phyloP scores from a whole-genome alignment of 1,140 invertebrate species.

The Nasonia longicornis region DNA sequence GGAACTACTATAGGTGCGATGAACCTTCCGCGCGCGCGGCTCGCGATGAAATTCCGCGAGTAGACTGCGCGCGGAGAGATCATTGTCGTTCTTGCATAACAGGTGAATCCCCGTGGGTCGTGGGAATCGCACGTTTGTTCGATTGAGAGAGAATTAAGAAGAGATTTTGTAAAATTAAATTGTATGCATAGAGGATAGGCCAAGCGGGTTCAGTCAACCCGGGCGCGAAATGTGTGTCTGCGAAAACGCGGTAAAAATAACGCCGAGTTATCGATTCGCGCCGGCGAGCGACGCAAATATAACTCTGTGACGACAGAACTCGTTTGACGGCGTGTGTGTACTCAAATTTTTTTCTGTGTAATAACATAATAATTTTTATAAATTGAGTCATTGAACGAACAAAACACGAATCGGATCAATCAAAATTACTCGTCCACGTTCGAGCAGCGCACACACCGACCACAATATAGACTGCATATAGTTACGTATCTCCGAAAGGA shows the following conservation, averaged over 20 bases:
- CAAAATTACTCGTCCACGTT: neutral
- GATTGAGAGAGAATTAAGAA: neutral
- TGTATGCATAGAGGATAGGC: neutral
- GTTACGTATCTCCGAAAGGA: neutral
- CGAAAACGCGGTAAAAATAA: slow-evolving; percentile 11
- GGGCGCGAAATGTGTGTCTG: neutral
- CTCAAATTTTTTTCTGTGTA: too few relatives aligned
- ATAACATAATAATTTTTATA: too few relatives aligned
- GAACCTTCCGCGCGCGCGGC: neutral
- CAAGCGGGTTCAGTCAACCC: slow-evolving; percentile 2
- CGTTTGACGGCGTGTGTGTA: neutral
- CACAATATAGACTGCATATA: neutral
- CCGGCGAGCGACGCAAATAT: neutral
- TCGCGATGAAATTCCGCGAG: neutral
- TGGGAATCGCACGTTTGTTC: neutral
- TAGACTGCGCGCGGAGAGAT: neutral
- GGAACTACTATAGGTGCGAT: neutral
- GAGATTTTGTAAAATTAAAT: neutral
- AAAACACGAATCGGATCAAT: neutral
- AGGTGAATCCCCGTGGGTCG: neutral
- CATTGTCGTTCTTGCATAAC: neutral
- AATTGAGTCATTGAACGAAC: too few relatives aligned
- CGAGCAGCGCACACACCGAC: too few relatives aligned
- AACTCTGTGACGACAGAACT: slow-evolving; percentile 8
- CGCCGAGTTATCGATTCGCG: slow-evolving; percentile 8